These are phyloP conservation scores for Chaetodon auriga DNA, from an alignment of 2,113 vertebrate species.

Conservation along the genomic window DNA sequence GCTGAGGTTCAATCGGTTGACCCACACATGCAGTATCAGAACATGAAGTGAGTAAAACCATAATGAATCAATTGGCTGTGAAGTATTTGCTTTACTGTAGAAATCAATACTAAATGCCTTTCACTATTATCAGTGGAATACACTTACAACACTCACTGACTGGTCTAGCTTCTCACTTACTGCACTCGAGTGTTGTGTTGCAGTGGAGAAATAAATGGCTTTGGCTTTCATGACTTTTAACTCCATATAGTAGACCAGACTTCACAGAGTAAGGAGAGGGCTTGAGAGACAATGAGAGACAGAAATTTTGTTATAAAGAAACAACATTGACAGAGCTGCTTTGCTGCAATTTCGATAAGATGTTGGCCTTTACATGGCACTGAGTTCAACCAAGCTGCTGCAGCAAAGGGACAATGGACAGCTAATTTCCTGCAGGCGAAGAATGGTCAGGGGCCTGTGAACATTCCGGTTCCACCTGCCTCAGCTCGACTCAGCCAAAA, in stretches of 20 bases:
- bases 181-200: constrained; percentile 39
- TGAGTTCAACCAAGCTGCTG: constrained; percentile 38
- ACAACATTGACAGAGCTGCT: constrained; percentile 23
- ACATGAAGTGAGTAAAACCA: constrained; percentile 40
- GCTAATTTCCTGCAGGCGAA: constrained; percentile 65
- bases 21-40: not conserved
- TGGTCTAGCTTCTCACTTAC: too few species aligned
- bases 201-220: constrained; percentile 47
- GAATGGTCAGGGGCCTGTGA: constrained; percentile 51
- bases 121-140: constrained; percentile 50
- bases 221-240: constrained; percentile 24
- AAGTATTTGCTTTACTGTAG: constrained; percentile 45
- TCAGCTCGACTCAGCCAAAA: constrained; percentile 45
- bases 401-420: constrained; percentile 52
- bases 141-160: constrained; percentile 35
- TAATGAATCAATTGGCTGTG: constrained; percentile 35
- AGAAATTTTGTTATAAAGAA: constrained; percentile 24
- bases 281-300: constrained; percentile 23
- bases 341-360: constrained; percentile 41
- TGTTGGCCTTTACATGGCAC: constrained; percentile 31
- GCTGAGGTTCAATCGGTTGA: constrained; percentile 34
- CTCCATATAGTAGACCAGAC: constrained; percentile 7
- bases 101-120: constrained; percentile 62
- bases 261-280: not conserved
- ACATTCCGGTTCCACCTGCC: constrained; percentile 59